Conservation (phyloP, 1,140 invertebrate genomes). For the Choristoneura fumiferana region DNA sequence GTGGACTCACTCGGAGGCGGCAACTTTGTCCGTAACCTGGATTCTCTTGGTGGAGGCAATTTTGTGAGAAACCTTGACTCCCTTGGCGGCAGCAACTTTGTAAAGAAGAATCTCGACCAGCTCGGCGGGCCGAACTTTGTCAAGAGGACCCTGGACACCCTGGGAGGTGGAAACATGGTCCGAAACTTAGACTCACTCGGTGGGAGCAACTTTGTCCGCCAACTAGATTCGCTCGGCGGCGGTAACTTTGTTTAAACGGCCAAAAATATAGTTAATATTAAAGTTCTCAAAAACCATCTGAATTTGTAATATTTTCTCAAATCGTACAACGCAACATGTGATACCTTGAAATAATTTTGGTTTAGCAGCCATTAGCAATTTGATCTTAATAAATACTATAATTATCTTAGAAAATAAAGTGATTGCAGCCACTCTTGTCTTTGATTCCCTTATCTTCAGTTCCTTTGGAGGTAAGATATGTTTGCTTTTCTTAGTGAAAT, state of each 20-base stretch:
- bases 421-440: slow-evolving; percentile 3
- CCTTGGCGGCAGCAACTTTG: slow-evolving; percentile 66
- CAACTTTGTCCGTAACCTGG: slow-evolving; percentile 62
- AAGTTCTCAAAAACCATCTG: neutral
- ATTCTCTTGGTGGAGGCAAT: slow-evolving; percentile 73
- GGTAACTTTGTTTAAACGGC: slow-evolving; percentile 29
- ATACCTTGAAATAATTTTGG: slow-evolving; percentile 4
- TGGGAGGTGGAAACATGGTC: slow-evolving; percentile 72
- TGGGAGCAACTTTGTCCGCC: slow-evolving; percentile 64
- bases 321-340: slow-evolving; percentile 15
- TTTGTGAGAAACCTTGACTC: slow-evolving; percentile 64
- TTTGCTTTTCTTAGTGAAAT: neutral
- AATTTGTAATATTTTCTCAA: neutral
- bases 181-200: slow-evolving; percentile 71
- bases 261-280: slow-evolving; percentile 4
- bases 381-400: neutral
- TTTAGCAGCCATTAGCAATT: slow-evolving; percentile 3
- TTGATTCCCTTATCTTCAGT: neutral
- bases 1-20: slow-evolving; percentile 71
- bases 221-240: slow-evolving; percentile 56
- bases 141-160: slow-evolving; percentile 59
- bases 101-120: slow-evolving; percentile 73
- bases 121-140: slow-evolving; percentile 75
- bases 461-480: slow-evolving; percentile 1
- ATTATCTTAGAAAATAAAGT: slow-evolving; percentile 7